Conservation (phyloP, 2,888 invertebrate species). For the Gnatocerus cornutus region DNA sequence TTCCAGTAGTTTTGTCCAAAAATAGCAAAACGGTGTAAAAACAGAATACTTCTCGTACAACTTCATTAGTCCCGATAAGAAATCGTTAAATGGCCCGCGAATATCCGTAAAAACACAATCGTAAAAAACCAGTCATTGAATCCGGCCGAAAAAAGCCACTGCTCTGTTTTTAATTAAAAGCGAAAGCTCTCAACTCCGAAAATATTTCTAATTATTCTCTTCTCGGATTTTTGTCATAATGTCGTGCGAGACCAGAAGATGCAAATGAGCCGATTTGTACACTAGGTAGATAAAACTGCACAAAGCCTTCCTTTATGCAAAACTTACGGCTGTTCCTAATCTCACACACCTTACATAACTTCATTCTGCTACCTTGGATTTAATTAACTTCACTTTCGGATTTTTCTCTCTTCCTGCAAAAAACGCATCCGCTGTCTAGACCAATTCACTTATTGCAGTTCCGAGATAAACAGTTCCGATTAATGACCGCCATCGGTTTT, state of each 20-base stretch:
- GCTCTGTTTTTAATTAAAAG: slow-evolving; percentile 42
- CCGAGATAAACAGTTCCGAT: slow-evolving; percentile 42
- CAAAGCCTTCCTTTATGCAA: slow-evolving; percentile 54
- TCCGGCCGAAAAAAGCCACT: too few species aligned
- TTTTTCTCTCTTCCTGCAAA: slow-evolving; percentile 41
- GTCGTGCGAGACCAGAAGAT: slow-evolving; percentile 10
- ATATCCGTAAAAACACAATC: too few species aligned
- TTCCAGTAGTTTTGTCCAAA: too few species aligned
- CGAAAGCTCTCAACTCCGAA: slow-evolving; percentile 16
- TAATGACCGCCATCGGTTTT: slow-evolving; percentile 36
- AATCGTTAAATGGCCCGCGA: too few species aligned
- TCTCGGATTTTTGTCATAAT: slow-evolving; percentile 31
- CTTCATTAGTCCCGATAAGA: too few species aligned
- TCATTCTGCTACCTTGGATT: slow-evolving; percentile 29
- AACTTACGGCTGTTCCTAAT: slow-evolving; percentile 55
- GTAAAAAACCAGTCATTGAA: too few species aligned
- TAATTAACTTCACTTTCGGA: slow-evolving; percentile 44
- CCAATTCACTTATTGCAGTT: slow-evolving; percentile 48
- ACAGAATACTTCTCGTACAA: too few species aligned
- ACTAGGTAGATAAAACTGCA: slow-evolving; percentile 50
- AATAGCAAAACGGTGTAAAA: too few species aligned
- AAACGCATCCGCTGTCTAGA: slow-evolving; percentile 44
- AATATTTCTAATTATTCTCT: slow-evolving; percentile 32
- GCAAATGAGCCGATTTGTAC: slow-evolving; percentile 35
- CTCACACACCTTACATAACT: slow-evolving; percentile 51